phyloP scores from a whole-genome alignment of 2,888 invertebrate genomes.

The Dione juno region DNA sequence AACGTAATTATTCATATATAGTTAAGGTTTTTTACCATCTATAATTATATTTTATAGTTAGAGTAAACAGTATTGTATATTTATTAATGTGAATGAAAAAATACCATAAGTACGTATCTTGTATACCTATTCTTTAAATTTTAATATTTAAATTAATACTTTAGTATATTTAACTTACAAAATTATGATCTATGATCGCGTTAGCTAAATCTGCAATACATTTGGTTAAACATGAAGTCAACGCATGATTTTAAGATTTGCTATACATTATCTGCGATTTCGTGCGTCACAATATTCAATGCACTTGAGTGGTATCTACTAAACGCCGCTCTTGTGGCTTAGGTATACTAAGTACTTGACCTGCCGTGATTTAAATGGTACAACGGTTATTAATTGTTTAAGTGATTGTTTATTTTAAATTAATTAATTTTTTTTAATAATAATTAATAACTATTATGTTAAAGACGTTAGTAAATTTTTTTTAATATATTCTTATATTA shows the following conservation, averaged over 20 bases:
- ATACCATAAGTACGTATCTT: too few species aligned
- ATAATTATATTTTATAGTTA: too few species aligned
- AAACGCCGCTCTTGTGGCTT: constrained; percentile 21
- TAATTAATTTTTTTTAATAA: not conserved
- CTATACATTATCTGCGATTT: constrained; percentile 17
- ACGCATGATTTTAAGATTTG: constrained; percentile 23
- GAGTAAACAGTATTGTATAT: too few species aligned
- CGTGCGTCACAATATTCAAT: constrained; percentile 27
- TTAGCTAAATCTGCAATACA: constrained; percentile 10
- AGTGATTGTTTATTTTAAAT: not conserved
- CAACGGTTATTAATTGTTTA: not conserved
- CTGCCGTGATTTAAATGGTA: constrained; percentile 3
- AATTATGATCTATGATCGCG: not conserved
- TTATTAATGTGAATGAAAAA: too few species aligned
- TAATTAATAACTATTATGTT: not conserved
- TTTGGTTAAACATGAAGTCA: constrained; percentile 7
- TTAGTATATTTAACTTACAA: too few species aligned
- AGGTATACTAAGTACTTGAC: constrained; percentile 8
- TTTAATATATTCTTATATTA: not conserved
- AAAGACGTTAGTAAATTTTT: not conserved
- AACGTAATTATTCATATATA: too few species aligned
- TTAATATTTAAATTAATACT: too few species aligned
- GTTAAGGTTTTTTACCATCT: too few species aligned
- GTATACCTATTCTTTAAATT: too few species aligned
- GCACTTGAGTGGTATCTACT: constrained; percentile 35